Base-by-base conservation (phyloP, 2,797 vertebrate genomes). In the Phoeniculus purpureus region DNA sequence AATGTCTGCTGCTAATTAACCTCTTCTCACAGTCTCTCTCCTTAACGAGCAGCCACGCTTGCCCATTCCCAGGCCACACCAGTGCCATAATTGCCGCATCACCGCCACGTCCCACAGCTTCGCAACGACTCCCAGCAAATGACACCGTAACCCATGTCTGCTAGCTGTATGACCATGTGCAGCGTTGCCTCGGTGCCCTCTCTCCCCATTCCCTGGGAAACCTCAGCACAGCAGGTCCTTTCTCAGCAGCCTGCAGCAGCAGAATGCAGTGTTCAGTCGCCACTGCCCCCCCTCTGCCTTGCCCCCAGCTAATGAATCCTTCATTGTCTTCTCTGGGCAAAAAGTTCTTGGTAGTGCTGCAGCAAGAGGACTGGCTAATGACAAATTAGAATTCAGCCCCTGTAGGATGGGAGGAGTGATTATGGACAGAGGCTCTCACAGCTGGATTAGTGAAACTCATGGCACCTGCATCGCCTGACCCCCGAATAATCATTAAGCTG, bases 401-500 rank as follows among this genome's bases (percentile, higher is more conserved):
- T 92, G 97, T 96, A 94, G 87, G 89, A 96, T 10, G 48, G 94
- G 95, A 96, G 97, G 97, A 94, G 92, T 94, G 95, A 94, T 90
- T 90, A 95, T 76, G 97, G 97, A 96, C 97, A 97, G 96, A 97
- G 96, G 97, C 96, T 96, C 96, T 97, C 96, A 95, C 97, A 98
- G 97, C 93, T 87, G 81, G 96, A 95, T 96, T 95, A 91, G 96
- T 81, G 89, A 96, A 97, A 97, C 95, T 96, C 96, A 64, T 89
- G 96, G 97, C 97, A 98, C 97, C 97, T 97, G 97, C 97, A 94
- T 96, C 85, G 96, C 97, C 96, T 97, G 97, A 97, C 97, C 97
- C 95, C 92, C n/a, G 88, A 97, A 97, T 97, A 97, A 97, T 97
- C 96, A 92, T 95, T 97, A 97, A 95, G 97, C 96, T 97, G 97